Evolutionary conservation across 2,888 invertebrate species (phyloP).

Genomic region (Leucoptera coffeella): DNA sequence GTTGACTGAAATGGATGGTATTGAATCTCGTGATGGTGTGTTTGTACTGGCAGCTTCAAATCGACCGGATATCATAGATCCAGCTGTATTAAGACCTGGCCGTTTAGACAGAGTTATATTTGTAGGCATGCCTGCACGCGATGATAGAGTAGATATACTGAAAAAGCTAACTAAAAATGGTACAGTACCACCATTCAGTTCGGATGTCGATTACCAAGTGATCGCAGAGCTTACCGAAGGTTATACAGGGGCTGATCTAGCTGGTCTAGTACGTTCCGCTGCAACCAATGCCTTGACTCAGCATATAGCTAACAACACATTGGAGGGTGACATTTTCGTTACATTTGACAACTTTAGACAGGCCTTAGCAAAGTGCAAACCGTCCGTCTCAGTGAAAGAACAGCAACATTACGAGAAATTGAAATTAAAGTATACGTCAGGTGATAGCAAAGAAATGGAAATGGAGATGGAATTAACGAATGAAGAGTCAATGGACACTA

Average conservation of each 20-base stretch:
- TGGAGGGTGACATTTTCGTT: constrained; percentile 56
- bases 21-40: constrained; percentile 85
- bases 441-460: constrained; percentile 46
- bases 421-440: constrained; percentile 59
- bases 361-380: constrained; percentile 74
- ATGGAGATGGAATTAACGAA: constrained; percentile 47
- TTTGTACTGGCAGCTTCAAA: constrained; percentile 96
- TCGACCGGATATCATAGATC: constrained; percentile 93
- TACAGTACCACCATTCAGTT: constrained; percentile 66
- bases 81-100: constrained; percentile 84
- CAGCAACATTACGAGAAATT: constrained; percentile 71
- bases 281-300: constrained; percentile 75
- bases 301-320: constrained; percentile 54
- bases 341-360: constrained; percentile 65
- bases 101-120: constrained; percentile 86
- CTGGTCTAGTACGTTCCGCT: constrained; percentile 84
- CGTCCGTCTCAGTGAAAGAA: constrained; percentile 81
- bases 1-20: constrained; percentile 97
- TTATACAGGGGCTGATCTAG: constrained; percentile 92
- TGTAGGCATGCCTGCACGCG: constrained; percentile 76
- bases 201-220: constrained; percentile 68
- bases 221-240: constrained; percentile 68
- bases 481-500: constrained; percentile 47
- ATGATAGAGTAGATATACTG: constrained; percentile 83
- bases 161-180: constrained; percentile 85